Evolutionary conservation across 2,113 vertebrate genomes (phyloP).

Genomic region (Sula dactylatra): DNA sequence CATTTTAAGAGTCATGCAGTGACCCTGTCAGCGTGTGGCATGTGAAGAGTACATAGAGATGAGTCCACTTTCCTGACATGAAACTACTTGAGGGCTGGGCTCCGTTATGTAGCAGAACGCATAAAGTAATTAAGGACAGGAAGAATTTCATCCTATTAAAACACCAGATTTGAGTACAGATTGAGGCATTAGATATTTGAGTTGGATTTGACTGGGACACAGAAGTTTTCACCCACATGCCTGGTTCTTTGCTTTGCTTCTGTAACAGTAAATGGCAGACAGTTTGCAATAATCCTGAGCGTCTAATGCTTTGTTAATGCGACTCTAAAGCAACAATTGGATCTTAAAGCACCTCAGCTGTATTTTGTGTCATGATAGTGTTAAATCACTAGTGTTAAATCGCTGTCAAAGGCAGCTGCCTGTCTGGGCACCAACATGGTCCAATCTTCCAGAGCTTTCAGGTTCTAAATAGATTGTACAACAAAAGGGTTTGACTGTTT

Average conservation of each 20-base stretch:
- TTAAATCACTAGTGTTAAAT: neutral
- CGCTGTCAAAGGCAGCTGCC: too few species aligned
- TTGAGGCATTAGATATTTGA: neutral
- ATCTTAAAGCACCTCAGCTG: neutral
- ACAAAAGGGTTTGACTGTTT: neutral
- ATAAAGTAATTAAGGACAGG: neutral
- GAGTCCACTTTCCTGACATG: neutral
- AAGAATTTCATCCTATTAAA: neutral
- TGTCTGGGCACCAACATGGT: neutral
- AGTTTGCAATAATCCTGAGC: neutral
- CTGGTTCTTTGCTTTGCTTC: neutral
- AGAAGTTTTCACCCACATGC: neutral
- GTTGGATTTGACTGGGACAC: neutral
- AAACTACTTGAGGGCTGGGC: neutral
- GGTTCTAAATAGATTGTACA: neutral
- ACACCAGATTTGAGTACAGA: constrained; percentile 1
- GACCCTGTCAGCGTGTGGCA: neutral
- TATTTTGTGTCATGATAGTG: neutral
- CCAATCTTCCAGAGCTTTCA: neutral
- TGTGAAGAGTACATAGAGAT: neutral
- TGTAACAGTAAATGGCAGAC: neutral
- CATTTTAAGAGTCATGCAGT: neutral
- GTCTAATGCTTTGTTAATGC: neutral
- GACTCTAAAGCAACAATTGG: neutral
- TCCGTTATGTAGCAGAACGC: neutral